These are phyloP conservation scores for Cygnus atratus DNA, from an alignment of 2,113 vertebrate species.

Conservation along the genomic window DNA sequence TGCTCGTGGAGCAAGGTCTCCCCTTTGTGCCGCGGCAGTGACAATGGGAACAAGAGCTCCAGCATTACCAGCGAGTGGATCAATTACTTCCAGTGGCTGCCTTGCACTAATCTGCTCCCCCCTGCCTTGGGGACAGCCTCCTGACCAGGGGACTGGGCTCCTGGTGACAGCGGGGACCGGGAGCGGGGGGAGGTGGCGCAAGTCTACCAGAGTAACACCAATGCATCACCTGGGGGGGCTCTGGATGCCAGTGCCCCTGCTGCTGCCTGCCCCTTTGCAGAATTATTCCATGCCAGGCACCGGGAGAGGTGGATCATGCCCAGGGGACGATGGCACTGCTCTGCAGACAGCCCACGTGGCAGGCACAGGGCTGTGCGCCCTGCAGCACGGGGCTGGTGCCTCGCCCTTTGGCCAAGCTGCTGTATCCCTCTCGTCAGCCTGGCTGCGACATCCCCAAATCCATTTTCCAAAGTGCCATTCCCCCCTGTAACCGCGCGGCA, in stretches of 20 bases:
- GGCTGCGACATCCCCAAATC: not conserved
- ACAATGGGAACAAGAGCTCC: conserved; percentile 67
- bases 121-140: not conserved
- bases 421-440: not conserved
- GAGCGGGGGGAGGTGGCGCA: accelerated
- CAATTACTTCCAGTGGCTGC: conserved; percentile 71
- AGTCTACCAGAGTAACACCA: not conserved
- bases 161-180: not conserved
- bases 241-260: not conserved
- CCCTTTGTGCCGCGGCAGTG: not conserved
- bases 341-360: not conserved
- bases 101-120: conserved; percentile 44
- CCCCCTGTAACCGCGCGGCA: accelerated
- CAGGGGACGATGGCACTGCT: accelerated
- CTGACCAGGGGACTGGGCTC: not conserved
- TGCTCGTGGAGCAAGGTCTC: not conserved
- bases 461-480: not conserved
- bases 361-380: accelerated
- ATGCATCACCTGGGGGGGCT: not conserved
- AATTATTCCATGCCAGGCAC: not conserved
- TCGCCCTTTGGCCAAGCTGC: not conserved
- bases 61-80: conserved; percentile 44
- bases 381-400: accelerated
- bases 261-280: not conserved
- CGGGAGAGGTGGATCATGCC: not conserved